Evolutionary conservation across 2,888 invertebrate genomes (phyloP).

Genomic region (Rhagium mordax): DNA sequence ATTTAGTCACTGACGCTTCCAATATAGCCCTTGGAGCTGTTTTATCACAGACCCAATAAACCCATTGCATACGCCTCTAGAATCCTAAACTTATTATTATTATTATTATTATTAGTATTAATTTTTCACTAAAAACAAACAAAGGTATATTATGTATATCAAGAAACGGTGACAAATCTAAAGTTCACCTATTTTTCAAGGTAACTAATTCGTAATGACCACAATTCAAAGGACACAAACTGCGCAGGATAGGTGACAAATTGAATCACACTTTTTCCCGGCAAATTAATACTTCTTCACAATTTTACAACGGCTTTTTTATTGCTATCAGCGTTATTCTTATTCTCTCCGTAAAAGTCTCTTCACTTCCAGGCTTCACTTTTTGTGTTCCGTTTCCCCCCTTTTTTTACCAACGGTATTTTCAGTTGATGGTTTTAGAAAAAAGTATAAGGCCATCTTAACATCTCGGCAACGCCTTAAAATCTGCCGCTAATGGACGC

Average conservation of each 20-base stretch:
- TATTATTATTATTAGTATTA: too few species aligned
- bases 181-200: not conserved
- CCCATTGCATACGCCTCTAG: too few species aligned
- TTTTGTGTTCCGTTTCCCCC: slow-evolving; percentile 27
- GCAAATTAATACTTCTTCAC: slow-evolving; percentile 15
- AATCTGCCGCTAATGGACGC: slow-evolving; percentile 48
- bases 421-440: slow-evolving; percentile 32
- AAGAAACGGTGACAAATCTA: not conserved
- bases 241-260: not conserved
- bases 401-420: slow-evolving; percentile 31
- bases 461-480: slow-evolving; percentile 41
- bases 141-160: too few species aligned
- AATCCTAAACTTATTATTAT: too few species aligned
- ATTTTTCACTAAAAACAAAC: too few species aligned
- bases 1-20: too few species aligned
- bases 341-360: slow-evolving; percentile 19
- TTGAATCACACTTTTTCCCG: not conserved
- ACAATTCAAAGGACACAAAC: not conserved
- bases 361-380: slow-evolving; percentile 13
- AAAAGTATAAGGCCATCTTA: slow-evolving; percentile 42
- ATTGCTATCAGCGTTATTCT: slow-evolving; percentile 2
- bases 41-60: too few species aligned
- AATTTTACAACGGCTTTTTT: slow-evolving; percentile 10
- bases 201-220: not conserved
- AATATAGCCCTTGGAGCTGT: too few species aligned